Conservation (phyloP, 2,888 invertebrate species). For the Drosophila robusta region DNA sequence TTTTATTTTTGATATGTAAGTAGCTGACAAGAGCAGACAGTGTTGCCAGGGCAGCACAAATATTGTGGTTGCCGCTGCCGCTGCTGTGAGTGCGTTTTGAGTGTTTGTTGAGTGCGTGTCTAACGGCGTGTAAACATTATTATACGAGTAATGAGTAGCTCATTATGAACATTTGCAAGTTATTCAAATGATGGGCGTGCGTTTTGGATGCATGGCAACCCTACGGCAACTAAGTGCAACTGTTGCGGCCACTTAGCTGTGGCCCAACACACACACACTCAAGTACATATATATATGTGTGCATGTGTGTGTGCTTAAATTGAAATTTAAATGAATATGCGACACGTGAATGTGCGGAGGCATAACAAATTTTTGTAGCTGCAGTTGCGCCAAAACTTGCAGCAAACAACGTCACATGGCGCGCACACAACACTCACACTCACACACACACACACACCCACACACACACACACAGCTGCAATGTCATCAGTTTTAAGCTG, state of each 20-base stretch:
- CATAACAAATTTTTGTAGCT: conserved; percentile 39
- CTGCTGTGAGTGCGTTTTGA: conserved; percentile 6
- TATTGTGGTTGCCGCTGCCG: conserved; percentile 5
- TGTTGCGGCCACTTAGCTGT: conserved; percentile 47
- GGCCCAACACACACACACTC: conserved; percentile 8
- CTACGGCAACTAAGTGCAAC: conserved; percentile 38
- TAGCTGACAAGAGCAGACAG: neutral
- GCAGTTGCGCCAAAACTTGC: conserved; percentile 53
- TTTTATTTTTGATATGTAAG: no score
- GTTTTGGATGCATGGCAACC: conserved; percentile 21
- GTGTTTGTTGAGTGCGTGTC: conserved; percentile 34
- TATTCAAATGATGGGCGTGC: conserved; percentile 54
- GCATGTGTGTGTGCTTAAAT: conserved; percentile 42
- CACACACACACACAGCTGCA: conserved; percentile 12
- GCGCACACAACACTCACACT: conserved; percentile 1
- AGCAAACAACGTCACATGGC: conserved; percentile 30
- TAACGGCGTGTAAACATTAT: conserved; percentile 37
- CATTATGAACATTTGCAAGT: conserved; percentile 48
- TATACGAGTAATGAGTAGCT: conserved; percentile 21
- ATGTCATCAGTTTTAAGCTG: conserved; percentile 42
- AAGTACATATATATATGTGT: neutral
- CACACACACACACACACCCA: conserved; percentile 11
- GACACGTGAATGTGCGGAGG: conserved; percentile 40
- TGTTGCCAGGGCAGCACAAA: conserved; percentile 14
- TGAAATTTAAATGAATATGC: conserved; percentile 71